phyloP scores from a whole-genome alignment of 2,797 vertebrate genomes.

The Columba guinea region DNA sequence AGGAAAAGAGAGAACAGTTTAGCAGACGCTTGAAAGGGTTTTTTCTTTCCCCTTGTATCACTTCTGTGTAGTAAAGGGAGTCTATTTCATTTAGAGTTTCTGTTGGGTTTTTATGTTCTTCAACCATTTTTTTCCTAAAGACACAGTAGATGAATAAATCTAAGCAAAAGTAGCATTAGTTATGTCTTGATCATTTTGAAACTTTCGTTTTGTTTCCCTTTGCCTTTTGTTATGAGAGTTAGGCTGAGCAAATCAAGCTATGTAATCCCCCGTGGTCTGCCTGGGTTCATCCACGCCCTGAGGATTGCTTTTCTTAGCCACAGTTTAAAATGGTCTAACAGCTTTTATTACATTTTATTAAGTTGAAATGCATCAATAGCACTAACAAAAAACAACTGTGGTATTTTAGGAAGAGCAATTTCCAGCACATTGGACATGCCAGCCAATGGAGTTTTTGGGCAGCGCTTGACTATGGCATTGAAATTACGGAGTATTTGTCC shows the following conservation, averaged over 20 bases:
- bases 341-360: constrained; percentile 61
- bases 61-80: background rate
- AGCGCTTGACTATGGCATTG: background rate
- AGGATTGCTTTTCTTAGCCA: constrained; percentile 54
- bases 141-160: background rate
- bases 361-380: constrained; percentile 43
- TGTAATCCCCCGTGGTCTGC: constrained; percentile 19
- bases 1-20: background rate
- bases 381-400: constrained; percentile 36
- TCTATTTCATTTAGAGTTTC: background rate
- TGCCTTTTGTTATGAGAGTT: background rate
- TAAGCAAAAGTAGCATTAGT: background rate
- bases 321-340: constrained; percentile 39
- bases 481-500: background rate
- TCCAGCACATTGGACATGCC: background rate
- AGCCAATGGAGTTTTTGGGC: background rate
- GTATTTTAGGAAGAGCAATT: constrained; percentile 44
- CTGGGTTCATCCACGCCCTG: constrained; percentile 33
- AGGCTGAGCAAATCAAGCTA: background rate
- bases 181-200: background rate
- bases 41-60: background rate
- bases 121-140: background rate
- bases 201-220: background rate
- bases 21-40: background rate
- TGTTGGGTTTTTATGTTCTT: background rate